Percentiles rank a stretch among this genome's conserved stretches.
These are phyloP conservation scores for Diachasmimorpha longicaudata DNA, from an alignment of 1,140 invertebrate species.

Conservation along the genomic window DNA sequence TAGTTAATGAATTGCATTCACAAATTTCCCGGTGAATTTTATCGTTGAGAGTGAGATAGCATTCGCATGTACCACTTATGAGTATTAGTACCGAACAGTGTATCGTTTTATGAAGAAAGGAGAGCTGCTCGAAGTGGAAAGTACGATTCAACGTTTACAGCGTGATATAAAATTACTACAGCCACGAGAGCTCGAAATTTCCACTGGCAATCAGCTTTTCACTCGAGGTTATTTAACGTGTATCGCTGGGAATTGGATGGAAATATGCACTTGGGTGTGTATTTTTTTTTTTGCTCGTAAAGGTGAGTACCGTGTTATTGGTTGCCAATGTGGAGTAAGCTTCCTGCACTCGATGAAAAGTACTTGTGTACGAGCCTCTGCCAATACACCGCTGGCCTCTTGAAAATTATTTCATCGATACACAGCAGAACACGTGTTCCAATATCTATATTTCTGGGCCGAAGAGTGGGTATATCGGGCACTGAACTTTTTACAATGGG, in stretches of 20 bases:
- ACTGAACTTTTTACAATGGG: too few species aligned
- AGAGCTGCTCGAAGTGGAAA: too few species aligned
- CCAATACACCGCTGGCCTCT: background rate
- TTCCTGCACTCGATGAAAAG: background rate
- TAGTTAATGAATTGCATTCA: too few species aligned
- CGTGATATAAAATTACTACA: too few species aligned
- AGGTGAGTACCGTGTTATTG: background rate
- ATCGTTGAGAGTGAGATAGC: too few species aligned
- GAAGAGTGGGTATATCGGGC: too few species aligned
- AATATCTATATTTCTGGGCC: background rate
- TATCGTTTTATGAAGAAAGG: too few species aligned
- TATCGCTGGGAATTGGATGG: background rate
- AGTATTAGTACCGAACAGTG: too few species aligned
- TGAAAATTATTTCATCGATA: background rate
- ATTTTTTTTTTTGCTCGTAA: background rate
- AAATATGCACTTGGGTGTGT: background rate
- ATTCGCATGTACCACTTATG: too few species aligned
- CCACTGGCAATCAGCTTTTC: background rate
- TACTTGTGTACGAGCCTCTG: background rate
- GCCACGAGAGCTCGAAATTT: too few species aligned
- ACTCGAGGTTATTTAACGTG: background rate
- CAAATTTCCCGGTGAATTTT: too few species aligned
- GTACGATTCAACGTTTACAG: too few species aligned
- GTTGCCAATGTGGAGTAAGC: background rate
- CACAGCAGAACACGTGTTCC: background rate